Evolutionary conservation across 2,113 vertebrate species (phyloP), one percentile per base, ranked within the genome.

Genomic region (Thinocorus orbignyianus): DNA sequence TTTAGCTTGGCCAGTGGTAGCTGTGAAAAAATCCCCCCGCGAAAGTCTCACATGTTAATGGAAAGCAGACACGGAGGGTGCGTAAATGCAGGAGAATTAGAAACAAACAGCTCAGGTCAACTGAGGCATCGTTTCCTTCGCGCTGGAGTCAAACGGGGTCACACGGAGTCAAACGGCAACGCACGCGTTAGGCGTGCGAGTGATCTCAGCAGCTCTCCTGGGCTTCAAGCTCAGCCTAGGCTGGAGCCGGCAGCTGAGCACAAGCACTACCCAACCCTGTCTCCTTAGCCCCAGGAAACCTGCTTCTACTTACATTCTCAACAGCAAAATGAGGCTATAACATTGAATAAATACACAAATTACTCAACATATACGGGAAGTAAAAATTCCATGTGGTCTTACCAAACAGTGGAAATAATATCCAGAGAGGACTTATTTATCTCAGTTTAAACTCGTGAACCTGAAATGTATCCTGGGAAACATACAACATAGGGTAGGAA

Each of bases 201-300:
- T 96, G 95, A 96, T 81, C 96, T 94, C 96, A 97, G 96, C 92
- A 88, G 86, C 95, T 92, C 96, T 94, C 92, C 78, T 7, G 24
- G 55, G 33, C 42, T 96, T 72, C 68, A 65, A 88, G 58, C 85
- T 26, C 79, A 94, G 92, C 72, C 73, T 74, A 88, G 83, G 72
- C 90, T 92, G 73, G 49, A 94, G 57, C 25, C 80, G 66, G 86
- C 85, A 90, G 93, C 90, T 71, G 90, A 93, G 57, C 82, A 69
- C 66, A 81, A 48, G 24, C 44, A 57, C 69, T 81, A 65, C 70
- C 88, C 95, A 95, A 3, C n/a, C 51, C 85, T 8, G 14, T 28
- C 69, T 66, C 25, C 86, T 64, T 81, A 64, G 73, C 80, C 81
- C 77, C 44, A 49, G 61, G 81, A 96, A 89, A 66, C 54, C 89